Evolutionary conservation across 2,113 vertebrate species (phyloP).

Genomic region (Argyrosomus japonicus): DNA sequence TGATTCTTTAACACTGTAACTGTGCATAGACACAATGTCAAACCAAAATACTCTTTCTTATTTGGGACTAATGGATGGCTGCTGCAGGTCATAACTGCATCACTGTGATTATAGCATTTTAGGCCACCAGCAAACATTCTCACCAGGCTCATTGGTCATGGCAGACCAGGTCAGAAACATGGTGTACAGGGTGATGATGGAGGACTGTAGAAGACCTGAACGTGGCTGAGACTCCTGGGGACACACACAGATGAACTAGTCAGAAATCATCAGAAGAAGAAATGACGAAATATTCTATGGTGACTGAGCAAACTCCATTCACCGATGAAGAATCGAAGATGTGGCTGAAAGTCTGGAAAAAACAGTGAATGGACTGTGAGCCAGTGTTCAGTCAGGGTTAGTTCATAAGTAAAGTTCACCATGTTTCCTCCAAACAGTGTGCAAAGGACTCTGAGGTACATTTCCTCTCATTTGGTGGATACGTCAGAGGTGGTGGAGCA

Average conservation of each 20-base stretch:
- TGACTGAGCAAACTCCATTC: background rate
- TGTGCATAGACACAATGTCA: background rate
- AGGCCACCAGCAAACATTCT: constrained; percentile 46
- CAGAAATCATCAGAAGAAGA: background rate
- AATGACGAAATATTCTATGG: background rate
- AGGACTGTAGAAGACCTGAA: constrained; percentile 96
- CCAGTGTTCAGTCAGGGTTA: background rate
- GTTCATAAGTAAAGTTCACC: too few species aligned
- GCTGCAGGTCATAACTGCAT: background rate
- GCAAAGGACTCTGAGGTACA: too few species aligned
- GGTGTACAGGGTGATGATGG: constrained; percentile 93
- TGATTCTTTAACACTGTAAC: background rate
- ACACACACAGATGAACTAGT: constrained; percentile 48
- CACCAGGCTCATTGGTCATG: constrained; percentile 95
- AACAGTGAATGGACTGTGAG: background rate
- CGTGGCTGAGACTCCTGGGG: constrained; percentile 87
- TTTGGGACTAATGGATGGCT: background rate
- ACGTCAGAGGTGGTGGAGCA: too few species aligned
- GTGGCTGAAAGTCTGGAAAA: background rate
- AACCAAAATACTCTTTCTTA: background rate
- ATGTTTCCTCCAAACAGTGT: too few species aligned
- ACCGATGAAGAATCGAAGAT: background rate
- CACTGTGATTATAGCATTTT: background rate
- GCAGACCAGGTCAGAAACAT: constrained; percentile 97
- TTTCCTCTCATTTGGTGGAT: too few species aligned